These are phyloP conservation scores for Vesta saturnalis DNA, from an alignment of 2,888 invertebrate genomes.

Conservation along the genomic window DNA sequence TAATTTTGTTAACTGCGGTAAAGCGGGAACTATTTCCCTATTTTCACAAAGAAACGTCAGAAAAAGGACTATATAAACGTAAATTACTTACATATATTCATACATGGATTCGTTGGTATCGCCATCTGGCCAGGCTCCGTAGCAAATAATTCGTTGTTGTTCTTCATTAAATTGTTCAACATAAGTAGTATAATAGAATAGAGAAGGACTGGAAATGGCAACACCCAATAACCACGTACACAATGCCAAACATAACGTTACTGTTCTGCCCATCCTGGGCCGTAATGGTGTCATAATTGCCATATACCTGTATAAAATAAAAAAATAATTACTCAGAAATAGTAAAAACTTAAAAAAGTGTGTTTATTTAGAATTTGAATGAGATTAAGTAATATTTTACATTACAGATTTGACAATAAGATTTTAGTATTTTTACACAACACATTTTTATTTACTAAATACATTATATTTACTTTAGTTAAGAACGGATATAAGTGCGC, in stretches of 20 bases:
- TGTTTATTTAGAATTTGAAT: too few relatives aligned
- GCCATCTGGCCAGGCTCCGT: constrained; percentile 87
- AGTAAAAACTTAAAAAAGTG: too few relatives aligned
- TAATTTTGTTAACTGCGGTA: too few relatives aligned
- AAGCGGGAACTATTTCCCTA: too few relatives aligned
- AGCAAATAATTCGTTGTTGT: constrained; percentile 80
- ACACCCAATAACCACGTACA: constrained; percentile 87
- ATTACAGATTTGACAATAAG: too few relatives aligned
- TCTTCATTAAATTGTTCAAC: constrained; percentile 62
- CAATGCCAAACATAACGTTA: constrained; percentile 84
- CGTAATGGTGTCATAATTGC: constrained; percentile 94
- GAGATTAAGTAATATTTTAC: too few relatives aligned
- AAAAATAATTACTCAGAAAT: neutral
- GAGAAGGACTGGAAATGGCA: constrained; percentile 83
- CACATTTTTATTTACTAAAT: too few relatives aligned
- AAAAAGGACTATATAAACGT: neutral
- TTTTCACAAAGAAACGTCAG: too few relatives aligned
- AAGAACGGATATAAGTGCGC: too few relatives aligned
- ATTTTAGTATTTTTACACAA: too few relatives aligned
- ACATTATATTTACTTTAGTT: too few relatives aligned
- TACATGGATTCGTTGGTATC: constrained; percentile 73
- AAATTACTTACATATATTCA: constrained; percentile 79
- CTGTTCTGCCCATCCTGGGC: constrained; percentile 86
- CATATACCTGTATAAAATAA: constrained; percentile 77
- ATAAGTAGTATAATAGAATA: constrained; percentile 83